phyloP scores from a whole-genome alignment of 2,113 vertebrate species.

The Chaetops frenatus region DNA sequence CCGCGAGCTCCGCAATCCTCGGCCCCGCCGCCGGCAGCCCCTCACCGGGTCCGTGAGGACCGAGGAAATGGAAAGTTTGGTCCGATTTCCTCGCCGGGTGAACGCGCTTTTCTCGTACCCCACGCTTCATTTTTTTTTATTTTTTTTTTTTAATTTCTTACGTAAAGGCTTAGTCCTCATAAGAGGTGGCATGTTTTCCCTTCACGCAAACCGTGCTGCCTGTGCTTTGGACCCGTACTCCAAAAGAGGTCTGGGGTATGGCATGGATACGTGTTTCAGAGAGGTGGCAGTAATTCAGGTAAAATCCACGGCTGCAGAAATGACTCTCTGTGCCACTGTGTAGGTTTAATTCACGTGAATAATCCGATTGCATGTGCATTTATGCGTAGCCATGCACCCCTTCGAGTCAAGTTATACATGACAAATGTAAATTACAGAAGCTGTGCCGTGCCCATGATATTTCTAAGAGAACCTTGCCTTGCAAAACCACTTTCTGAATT shows the following conservation, averaged over 20 bases:
- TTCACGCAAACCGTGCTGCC: rapidly evolving
- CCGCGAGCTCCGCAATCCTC: rapidly evolving
- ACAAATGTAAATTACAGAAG: neutral
- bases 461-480: neutral
- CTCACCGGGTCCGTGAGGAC: rapidly evolving
- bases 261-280: rapidly evolving
- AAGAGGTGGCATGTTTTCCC: rapidly evolving
- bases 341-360: rapidly evolving
- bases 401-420: neutral
- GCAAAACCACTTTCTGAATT: neutral
- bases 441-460: rapidly evolving
- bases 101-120: rapidly evolving
- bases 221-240: neutral
- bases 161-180: rapidly evolving
- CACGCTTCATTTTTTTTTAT: neutral
- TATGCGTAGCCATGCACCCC: rapidly evolving
- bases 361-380: rapidly evolving
- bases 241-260: rapidly evolving
- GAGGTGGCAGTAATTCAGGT: neutral
- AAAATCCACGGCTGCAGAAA: neutral
- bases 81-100: neutral
- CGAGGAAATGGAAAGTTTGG: neutral
- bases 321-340: neutral
- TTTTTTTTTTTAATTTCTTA: neutral
- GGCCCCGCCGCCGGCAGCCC: rapidly evolving